Evolutionary conservation across 30 jellyfish, hydroid and myxozoan species (phyloP).

Genomic region (Aurelia sp.): DNA sequence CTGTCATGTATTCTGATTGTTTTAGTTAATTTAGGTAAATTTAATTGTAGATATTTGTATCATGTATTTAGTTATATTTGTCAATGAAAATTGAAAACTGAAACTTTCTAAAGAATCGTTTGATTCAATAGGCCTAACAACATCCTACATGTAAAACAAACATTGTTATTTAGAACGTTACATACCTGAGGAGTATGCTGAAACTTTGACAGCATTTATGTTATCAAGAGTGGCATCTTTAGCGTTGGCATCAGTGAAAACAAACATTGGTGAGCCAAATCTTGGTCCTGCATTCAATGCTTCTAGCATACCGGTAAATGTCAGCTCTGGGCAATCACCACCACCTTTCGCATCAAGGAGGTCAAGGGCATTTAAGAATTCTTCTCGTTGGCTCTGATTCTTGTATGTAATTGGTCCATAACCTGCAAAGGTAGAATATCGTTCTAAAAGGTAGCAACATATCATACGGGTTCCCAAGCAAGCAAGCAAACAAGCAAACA

Average conservation of each 20-base stretch:
- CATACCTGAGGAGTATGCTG: slow-evolving; percentile 60
- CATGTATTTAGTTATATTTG: no score
- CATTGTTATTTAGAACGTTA: no score
- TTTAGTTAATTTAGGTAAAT: no score
- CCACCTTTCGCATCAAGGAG: slow-evolving; percentile 82
- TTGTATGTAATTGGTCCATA: slow-evolving; percentile 78
- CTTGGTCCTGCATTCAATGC: slow-evolving; percentile 93
- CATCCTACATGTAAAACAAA: no score
- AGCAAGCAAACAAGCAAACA: neutral
- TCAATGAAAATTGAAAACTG: no score
- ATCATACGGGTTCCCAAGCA: no score
- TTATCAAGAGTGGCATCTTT: slow-evolving; percentile 83
- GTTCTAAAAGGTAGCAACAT: no score
- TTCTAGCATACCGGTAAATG: slow-evolving; percentile 90
- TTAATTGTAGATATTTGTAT: no score
- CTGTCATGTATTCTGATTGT: no score
- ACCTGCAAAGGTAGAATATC: slow-evolving; percentile 18
- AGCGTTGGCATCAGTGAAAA: slow-evolving; percentile 93
- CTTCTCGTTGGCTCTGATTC: slow-evolving; percentile 63
- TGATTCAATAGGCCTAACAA: no score
- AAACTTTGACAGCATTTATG: slow-evolving; percentile 76
- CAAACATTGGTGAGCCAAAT: slow-evolving; percentile 91
- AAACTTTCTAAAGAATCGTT: no score
- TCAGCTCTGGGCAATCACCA: slow-evolving; percentile 92
- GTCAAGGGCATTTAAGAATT: slow-evolving; percentile 73